These are phyloP conservation scores for Orientallactaga sibirica DNA, from an alignment of 2,797 vertebrate species.

Conservation along the genomic window DNA sequence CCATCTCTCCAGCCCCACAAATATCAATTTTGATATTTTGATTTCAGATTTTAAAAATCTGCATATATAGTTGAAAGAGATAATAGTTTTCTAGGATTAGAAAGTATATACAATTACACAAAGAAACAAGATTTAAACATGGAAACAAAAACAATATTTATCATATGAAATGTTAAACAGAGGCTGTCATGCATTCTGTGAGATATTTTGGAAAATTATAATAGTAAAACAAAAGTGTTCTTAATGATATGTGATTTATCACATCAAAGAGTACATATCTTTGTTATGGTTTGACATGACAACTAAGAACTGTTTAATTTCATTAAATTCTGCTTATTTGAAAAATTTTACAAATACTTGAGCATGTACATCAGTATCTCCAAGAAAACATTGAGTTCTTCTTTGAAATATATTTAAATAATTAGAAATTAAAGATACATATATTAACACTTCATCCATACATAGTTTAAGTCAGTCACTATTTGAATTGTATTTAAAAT, in stretches of 20 bases:
- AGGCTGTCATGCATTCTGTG: too few relatives aligned
- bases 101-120: background rate
- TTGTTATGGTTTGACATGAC: background rate
- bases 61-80: background rate
- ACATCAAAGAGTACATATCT: background rate
- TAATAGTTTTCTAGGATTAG: background rate
- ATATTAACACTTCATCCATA: background rate
- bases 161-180: background rate
- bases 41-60: background rate
- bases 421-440: background rate
- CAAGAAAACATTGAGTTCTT: background rate
- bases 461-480: background rate
- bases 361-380: background rate
- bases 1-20: too few relatives aligned
- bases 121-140: background rate
- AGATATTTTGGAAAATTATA: background rate
- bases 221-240: background rate
- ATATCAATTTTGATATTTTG: too few relatives aligned
- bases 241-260: background rate
- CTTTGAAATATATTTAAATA: background rate
- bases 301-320: background rate
- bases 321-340: background rate
- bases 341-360: background rate
- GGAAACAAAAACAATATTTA: background rate
- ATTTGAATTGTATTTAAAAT: slow-evolving; percentile 19